phyloP scores from a whole-genome alignment of 1,140 invertebrate species.

The Drosophila setifemur region DNA sequence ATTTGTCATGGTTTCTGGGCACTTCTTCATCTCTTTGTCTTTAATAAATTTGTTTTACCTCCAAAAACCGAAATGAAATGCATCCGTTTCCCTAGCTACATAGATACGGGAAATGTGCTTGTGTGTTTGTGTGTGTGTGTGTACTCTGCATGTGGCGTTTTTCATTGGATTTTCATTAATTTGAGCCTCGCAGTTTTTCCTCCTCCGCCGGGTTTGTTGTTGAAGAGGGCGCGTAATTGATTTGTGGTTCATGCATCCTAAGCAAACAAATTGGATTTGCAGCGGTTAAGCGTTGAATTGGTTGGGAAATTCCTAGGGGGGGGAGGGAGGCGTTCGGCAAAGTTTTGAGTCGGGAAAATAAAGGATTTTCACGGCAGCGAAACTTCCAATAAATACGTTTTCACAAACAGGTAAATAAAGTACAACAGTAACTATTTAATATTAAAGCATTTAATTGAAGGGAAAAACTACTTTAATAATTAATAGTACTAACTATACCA shows the following conservation, averaged over 20 bases:
- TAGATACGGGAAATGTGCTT: too few species aligned
- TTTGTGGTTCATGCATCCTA: slow-evolving; percentile 60
- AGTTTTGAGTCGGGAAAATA: neutral
- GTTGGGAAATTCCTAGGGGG: slow-evolving; percentile 27
- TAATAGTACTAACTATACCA: too few species aligned
- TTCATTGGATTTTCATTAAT: slow-evolving; percentile 76
- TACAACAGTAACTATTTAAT: too few species aligned
- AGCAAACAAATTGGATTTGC: slow-evolving; percentile 58
- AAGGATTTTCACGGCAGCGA: too few species aligned
- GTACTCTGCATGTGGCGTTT: slow-evolving; percentile 60
- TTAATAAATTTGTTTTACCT: neutral
- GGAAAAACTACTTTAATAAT: too few species aligned
- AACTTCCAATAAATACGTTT: too few species aligned
- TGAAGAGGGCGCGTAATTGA: slow-evolving; percentile 62
- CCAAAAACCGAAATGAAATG: slow-evolving; percentile 14
- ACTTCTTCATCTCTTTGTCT: neutral
- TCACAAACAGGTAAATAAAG: too few species aligned
- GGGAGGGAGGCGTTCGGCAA: neutral
- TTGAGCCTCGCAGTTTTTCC: slow-evolving; percentile 44
- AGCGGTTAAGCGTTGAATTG: slow-evolving; percentile 4
- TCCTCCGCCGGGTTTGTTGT: slow-evolving; percentile 9
- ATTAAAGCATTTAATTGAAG: too few species aligned
- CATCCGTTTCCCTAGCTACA: slow-evolving; percentile 39
- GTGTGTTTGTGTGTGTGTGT: slow-evolving; percentile 17
- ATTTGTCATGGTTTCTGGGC: slow-evolving; percentile 54